phyloP scores from a whole-genome alignment of 2,113 vertebrate species.

The Riparia riparia region DNA sequence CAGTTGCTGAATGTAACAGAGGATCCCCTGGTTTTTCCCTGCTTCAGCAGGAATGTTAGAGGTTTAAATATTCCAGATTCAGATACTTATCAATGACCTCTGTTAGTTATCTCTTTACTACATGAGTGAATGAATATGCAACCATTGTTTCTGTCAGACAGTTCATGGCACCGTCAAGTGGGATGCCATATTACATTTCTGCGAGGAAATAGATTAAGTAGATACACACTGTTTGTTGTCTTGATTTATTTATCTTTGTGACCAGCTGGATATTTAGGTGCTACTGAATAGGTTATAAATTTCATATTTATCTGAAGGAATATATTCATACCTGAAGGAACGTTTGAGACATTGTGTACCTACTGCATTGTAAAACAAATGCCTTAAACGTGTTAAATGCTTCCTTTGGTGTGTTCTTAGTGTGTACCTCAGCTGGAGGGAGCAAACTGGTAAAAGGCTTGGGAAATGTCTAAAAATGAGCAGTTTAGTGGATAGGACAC shows the following conservation, averaged over 20 bases:
- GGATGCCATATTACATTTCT: neutral
- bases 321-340: neutral
- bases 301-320: neutral
- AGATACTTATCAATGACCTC: neutral
- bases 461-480: neutral
- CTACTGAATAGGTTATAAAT: neutral
- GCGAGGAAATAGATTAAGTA: neutral
- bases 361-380: neutral
- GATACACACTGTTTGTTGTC: neutral
- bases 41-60: neutral
- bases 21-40: conserved; percentile 1
- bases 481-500: neutral
- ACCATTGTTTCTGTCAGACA: neutral
- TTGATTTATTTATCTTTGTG: neutral
- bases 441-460: neutral
- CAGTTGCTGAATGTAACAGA: conserved; percentile 24
- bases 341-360: accelerated
- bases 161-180: conserved; percentile 34
- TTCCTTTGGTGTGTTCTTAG: neutral
- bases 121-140: neutral
- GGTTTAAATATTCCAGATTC: neutral
- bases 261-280: neutral
- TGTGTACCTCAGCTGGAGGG: neutral
- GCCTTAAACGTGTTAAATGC: neutral
- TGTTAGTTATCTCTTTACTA: neutral